phyloP scores from a whole-genome alignment of 1,140 invertebrate genomes.

The Platyscapa corneri region DNA sequence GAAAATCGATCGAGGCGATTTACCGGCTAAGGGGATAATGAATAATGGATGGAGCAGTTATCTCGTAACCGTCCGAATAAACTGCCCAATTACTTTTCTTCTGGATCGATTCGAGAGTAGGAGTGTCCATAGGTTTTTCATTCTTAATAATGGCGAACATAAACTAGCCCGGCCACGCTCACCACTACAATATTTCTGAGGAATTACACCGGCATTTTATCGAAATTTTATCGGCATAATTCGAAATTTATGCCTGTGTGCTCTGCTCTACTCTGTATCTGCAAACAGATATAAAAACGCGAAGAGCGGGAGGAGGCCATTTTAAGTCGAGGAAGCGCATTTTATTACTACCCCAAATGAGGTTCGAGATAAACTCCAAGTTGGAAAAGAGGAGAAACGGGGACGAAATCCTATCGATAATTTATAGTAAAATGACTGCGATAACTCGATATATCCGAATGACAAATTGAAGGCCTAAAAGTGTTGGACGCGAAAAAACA shows the following conservation, averaged over 20 bases:
- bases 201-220: not conserved
- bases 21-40: conserved; percentile 49
- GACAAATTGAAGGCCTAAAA: not conserved
- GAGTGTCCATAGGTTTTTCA: not conserved
- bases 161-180: not conserved
- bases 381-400: too few species aligned
- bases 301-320: not conserved
- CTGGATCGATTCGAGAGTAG: conserved; percentile 36
- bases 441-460: not conserved
- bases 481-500: not conserved
- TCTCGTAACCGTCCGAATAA: conserved; percentile 56
- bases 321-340: too few species aligned
- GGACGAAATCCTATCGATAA: too few species aligned
- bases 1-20: conserved; percentile 52
- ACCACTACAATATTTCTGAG: not conserved
- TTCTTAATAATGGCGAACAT: not conserved
- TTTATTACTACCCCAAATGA: too few species aligned
- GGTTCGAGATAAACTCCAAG: too few species aligned
- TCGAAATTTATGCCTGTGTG: conserved; percentile 6
- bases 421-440: too few species aligned
- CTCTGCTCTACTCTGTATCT: not conserved
- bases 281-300: not conserved
- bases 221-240: conserved; percentile 29
- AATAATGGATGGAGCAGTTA: conserved; percentile 56
- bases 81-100: conserved; percentile 56